These are phyloP conservation scores for Collichthys lucidus DNA, from an alignment of 2,113 vertebrate species.

Conservation along the genomic window DNA sequence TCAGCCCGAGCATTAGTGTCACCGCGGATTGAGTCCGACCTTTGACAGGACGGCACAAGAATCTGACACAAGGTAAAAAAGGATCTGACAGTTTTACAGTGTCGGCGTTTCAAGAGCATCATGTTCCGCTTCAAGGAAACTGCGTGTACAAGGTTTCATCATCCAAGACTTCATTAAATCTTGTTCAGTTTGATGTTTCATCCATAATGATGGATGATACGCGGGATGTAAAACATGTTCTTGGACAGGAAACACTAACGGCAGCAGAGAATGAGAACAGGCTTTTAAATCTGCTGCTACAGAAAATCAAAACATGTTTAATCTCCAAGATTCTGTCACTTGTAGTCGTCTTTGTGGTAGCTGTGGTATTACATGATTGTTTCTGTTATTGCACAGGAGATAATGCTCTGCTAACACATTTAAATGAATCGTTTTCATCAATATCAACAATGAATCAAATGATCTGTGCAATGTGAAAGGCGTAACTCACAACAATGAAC, in stretches of 20 bases:
- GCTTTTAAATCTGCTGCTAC: neutral
- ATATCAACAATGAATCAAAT: neutral
- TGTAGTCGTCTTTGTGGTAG: neutral
- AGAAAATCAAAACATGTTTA: neutral
- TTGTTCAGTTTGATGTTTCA: neutral
- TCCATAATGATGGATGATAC: neutral
- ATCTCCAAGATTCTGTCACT: neutral
- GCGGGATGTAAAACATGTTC: neutral
- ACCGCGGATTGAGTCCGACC: conserved; percentile 25
- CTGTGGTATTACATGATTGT: too few relatives aligned
- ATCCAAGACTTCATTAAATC: conserved; percentile 20
- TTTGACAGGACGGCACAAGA: conserved; percentile 14
- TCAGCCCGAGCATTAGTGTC: conserved; percentile 41
- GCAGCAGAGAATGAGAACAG: neutral
- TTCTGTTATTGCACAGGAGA: neutral
- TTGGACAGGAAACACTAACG: neutral
- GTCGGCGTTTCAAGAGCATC: neutral
- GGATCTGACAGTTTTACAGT: conserved; percentile 10
- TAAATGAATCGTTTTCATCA: neutral
- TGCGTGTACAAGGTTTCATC: neutral
- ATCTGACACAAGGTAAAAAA: neutral
- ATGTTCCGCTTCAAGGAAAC: conserved; percentile 21
- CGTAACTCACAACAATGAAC: too few relatives aligned
- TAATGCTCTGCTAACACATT: neutral
- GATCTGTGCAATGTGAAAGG: neutral